phyloP scores from a whole-genome alignment of 2,888 invertebrate genomes.

The Altica lythri region DNA sequence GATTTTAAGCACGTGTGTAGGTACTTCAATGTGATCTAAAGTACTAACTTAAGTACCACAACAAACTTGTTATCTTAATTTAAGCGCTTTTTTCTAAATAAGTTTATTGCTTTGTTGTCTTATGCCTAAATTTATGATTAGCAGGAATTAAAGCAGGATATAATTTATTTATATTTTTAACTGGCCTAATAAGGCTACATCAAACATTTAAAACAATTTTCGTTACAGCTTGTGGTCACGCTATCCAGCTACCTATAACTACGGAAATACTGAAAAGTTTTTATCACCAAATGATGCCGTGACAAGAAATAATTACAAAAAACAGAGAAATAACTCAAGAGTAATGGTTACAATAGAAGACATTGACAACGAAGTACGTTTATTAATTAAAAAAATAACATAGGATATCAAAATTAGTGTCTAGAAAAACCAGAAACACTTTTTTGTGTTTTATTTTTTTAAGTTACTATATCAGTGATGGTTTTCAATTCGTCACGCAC shows the following conservation, averaged over 20 bases:
- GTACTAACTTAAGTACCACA: too few relatives aligned
- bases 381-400: slow-evolving; percentile 17
- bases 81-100: too few relatives aligned
- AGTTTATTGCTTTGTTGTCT: too few relatives aligned
- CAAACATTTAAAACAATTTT: slow-evolving; percentile 22
- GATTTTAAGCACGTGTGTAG: too few relatives aligned
- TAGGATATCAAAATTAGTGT: neutral
- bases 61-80: too few relatives aligned
- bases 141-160: too few relatives aligned
- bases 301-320: slow-evolving; percentile 24
- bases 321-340: slow-evolving; percentile 24
- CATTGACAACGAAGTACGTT: slow-evolving; percentile 20
- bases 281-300: slow-evolving; percentile 24
- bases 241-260: slow-evolving; percentile 10
- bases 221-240: slow-evolving; percentile 15
- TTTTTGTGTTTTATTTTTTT: slow-evolving; percentile 3
- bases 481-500: too few relatives aligned
- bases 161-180: neutral
- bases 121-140: too few relatives aligned
- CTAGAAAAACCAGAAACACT: neutral
- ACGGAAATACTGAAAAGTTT: slow-evolving; percentile 16
- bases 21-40: too few relatives aligned
- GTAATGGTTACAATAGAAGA: slow-evolving; percentile 18
- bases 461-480: too few relatives aligned
- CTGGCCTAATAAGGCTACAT: slow-evolving; percentile 5